Evolutionary conservation across 92 coral and sea anemone species (phyloP).

Genomic region (Isaurus tuberculatus): DNA sequence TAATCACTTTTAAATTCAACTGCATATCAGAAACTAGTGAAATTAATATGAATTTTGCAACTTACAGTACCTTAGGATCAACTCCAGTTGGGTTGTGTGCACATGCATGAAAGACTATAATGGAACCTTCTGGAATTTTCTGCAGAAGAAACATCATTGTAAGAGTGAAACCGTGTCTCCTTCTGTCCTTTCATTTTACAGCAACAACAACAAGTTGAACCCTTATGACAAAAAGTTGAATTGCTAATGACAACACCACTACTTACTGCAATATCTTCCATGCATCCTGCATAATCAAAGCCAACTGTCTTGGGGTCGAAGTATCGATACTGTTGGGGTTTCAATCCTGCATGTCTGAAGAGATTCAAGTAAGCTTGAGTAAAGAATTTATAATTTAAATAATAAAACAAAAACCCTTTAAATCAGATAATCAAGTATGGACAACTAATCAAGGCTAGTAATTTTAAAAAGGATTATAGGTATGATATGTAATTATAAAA

Average conservation of each 20-base stretch:
- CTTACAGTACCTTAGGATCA: constrained; percentile 87
- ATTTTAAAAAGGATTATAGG: too few relatives aligned
- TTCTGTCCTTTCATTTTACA: not conserved
- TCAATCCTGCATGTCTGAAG: constrained; percentile 83
- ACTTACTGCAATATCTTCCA: constrained; percentile 92
- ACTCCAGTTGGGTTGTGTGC: constrained; percentile 99
- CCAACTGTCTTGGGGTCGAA: constrained; percentile 96
- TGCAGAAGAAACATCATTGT: constrained; percentile 14
- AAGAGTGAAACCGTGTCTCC: not conserved
- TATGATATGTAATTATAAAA: too few relatives aligned
- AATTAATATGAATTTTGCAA: too few relatives aligned
- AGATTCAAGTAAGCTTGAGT: not conserved
- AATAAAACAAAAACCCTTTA: too few relatives aligned
- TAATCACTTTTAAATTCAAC: too few relatives aligned
- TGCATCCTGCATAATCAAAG: constrained; percentile 91
- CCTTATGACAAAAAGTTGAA: not conserved
- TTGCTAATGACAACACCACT: not conserved
- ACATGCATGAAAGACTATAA: constrained; percentile 90
- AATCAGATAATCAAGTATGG: too few relatives aligned
- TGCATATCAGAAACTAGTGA: too few relatives aligned
- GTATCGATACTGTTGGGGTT: constrained; percentile 83
- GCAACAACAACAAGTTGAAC: not conserved
- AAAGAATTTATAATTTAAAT: too few relatives aligned
- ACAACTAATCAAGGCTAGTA: too few relatives aligned
- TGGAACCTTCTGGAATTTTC: constrained; percentile 92